phyloP scores from a whole-genome alignment of 2,888 invertebrate genomes.

The Phragmatobia fuliginosa region DNA sequence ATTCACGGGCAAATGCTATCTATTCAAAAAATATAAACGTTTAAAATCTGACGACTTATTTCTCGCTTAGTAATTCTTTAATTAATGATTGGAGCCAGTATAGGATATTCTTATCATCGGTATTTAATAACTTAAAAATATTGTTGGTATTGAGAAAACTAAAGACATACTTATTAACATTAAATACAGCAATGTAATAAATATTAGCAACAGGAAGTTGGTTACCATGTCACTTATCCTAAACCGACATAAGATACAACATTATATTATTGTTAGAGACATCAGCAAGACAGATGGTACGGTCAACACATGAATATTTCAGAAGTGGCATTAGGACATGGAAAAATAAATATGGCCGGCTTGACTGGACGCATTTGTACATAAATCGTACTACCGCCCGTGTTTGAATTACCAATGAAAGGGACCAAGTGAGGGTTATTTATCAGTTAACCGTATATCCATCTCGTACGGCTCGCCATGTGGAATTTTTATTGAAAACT shows the following conservation, averaged over 20 bases:
- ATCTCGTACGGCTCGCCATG: constrained; percentile 56
- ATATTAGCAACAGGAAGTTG: constrained; percentile 10
- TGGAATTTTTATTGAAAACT: constrained; percentile 75
- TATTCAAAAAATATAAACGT: no score
- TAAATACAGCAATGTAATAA: constrained; percentile 5
- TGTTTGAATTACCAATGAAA: constrained; percentile 74
- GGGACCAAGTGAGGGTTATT: constrained; percentile 64
- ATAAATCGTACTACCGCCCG: constrained; percentile 80
- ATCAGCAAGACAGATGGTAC: constrained; percentile 78
- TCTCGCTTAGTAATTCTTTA: no score
- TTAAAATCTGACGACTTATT: no score
- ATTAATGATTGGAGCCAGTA: no score
- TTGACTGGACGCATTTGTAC: constrained; percentile 81
- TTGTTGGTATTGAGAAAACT: background rate
- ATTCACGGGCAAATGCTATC: no score
- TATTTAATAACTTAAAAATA: background rate
- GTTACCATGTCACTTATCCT: constrained; percentile 23
- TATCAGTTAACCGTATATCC: constrained; percentile 77
- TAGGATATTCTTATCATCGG: no score
- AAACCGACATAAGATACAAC: constrained; percentile 61
- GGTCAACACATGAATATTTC: constrained; percentile 85
- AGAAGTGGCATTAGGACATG: constrained; percentile 80
- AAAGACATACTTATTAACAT: constrained; percentile 2
- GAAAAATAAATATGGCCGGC: constrained; percentile 83
- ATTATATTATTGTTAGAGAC: constrained; percentile 74